Percentiles rank a stretch among this genome's conserved stretches.
phyloP scores from a whole-genome alignment of 2,888 invertebrate species.

The Diploptera punctata region DNA sequence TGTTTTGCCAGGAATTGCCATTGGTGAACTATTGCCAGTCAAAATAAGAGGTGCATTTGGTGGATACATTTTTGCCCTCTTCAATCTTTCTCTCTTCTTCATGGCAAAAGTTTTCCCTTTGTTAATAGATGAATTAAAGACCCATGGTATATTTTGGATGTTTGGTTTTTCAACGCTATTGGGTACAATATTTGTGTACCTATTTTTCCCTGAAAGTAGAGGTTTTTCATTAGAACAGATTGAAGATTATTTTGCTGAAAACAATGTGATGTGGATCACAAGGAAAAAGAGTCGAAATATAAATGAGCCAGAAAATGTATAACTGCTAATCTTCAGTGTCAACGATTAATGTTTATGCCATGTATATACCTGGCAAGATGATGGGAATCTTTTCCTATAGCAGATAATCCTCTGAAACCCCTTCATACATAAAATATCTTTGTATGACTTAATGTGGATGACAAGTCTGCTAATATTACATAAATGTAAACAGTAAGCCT shows the following conservation, averaged over 20 bases:
- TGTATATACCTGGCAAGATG: too few relatives aligned
- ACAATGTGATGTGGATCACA: constrained; percentile 56
- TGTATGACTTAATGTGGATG: too few relatives aligned
- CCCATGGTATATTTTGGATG: constrained; percentile 72
- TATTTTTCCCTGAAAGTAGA: constrained; percentile 78
- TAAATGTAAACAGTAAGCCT: too few relatives aligned
- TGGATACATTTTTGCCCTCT: constrained; percentile 74
- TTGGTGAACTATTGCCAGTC: constrained; percentile 76
- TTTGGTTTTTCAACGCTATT: constrained; percentile 69
- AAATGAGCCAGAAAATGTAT: constrained; percentile 4
- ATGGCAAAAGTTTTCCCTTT: constrained; percentile 73
- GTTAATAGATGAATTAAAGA: constrained; percentile 58
- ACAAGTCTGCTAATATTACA: too few relatives aligned
- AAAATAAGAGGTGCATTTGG: constrained; percentile 75
- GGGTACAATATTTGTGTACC: constrained; percentile 69
- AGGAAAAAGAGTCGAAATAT: constrained; percentile 17
- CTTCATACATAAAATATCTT: too few relatives aligned
- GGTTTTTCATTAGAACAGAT: constrained; percentile 73
- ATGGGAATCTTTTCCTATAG: too few relatives aligned
- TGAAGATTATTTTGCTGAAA: constrained; percentile 77
- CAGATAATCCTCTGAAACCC: too few relatives aligned
- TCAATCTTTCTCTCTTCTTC: constrained; percentile 71
- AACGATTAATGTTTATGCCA: not conserved
- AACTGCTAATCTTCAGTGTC: not conserved
- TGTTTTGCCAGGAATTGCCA: constrained; percentile 76